Evolutionary conservation across 2,113 vertebrate genomes (phyloP).

Genomic region (Ophthalmotilapia sp.): DNA sequence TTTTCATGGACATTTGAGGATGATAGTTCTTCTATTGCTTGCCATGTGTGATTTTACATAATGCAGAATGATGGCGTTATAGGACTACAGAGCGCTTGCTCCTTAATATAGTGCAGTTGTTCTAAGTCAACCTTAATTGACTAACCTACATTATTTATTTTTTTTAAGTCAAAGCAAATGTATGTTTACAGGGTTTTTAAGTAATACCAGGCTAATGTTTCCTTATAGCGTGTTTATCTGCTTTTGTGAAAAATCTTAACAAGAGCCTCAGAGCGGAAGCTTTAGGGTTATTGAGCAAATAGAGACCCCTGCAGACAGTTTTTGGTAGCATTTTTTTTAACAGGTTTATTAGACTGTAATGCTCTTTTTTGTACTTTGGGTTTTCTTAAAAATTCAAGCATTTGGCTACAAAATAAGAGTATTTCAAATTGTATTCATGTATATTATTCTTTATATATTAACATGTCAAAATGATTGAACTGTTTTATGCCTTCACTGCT

Average conservation of each 20-base stretch:
- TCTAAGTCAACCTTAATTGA: neutral
- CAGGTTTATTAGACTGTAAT: neutral
- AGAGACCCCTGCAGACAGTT: conserved; percentile 68
- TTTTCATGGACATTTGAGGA: neutral
- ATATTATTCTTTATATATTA: neutral
- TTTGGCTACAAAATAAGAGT: neutral
- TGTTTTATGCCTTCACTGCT: neutral
- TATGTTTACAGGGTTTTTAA: neutral
- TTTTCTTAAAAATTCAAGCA: neutral
- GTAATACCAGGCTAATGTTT: neutral
- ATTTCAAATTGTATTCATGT: neutral
- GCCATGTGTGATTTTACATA: neutral
- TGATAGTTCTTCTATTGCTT: neutral
- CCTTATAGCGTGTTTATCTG: neutral
- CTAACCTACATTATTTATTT: neutral
- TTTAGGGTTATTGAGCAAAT: conserved; percentile 50
- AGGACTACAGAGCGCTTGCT: neutral
- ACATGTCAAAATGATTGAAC: neutral
- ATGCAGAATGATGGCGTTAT: neutral
- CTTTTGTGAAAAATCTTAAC: neutral
- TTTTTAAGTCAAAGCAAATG: neutral
- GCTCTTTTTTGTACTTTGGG: neutral
- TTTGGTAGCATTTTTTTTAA: conserved; percentile 8
- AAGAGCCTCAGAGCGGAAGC: neutral
- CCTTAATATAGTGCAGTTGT: neutral